A percentile compares a stretch with the other conserved stretches of the same genome.
Conservation (phyloP, 2,888 invertebrate genomes). For the Phyllotreta striolata region DNA sequence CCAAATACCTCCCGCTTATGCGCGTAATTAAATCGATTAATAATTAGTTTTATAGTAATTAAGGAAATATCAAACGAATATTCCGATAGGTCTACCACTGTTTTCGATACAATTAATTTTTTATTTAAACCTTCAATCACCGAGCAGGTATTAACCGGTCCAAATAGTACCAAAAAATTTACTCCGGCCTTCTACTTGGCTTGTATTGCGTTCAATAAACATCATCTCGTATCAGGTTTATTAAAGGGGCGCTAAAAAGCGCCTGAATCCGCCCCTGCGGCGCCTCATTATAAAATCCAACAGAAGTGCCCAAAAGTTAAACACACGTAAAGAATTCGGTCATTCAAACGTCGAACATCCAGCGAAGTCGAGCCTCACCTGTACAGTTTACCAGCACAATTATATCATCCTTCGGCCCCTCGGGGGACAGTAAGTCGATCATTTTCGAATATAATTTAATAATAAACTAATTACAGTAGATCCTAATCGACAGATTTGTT, state of each 20-base stretch:
- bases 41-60: too few relatives aligned
- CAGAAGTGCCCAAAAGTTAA: constrained; percentile 26
- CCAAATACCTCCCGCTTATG: too few relatives aligned
- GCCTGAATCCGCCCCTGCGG: constrained; percentile 11
- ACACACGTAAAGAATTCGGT: constrained; percentile 20
- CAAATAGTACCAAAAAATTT: neutral
- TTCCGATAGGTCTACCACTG: neutral
- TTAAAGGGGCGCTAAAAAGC: neutral
- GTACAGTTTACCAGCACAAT: constrained; percentile 8
- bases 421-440: neutral
- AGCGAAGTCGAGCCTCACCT: constrained; percentile 6
- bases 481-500: constrained; percentile 43
- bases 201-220: too few relatives aligned
- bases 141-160: neutral
- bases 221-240: too few relatives aligned
- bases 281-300: constrained; percentile 19
- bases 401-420: neutral
- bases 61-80: too few relatives aligned
- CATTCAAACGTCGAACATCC: constrained; percentile 16
- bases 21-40: too few relatives aligned
- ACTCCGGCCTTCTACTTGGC: too few relatives aligned
- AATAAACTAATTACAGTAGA: constrained; percentile 9
- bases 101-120: constrained; percentile 3
- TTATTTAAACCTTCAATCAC: neutral
- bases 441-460: constrained; percentile 8